Evolutionary conservation across 2,888 invertebrate genomes (phyloP), one percentile per base, ranked within the genome.

Genomic region (Synergus gifuensis): DNA sequence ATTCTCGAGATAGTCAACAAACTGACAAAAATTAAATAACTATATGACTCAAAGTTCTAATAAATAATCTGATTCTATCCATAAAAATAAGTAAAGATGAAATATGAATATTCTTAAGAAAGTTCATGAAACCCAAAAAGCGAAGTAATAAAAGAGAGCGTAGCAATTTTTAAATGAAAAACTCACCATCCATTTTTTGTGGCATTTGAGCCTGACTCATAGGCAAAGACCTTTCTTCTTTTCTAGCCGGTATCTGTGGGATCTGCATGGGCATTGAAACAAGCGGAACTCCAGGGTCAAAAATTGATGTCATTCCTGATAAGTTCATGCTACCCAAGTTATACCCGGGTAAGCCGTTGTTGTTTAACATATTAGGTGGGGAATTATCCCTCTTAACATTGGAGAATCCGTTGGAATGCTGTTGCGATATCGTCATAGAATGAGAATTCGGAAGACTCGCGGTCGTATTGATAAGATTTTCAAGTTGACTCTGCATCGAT

Each of bases 281-380:
- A 44, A 89, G 87, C 54, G 95, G 94, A 63, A 94, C 87, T 22
- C 22, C 49, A 0, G 95, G 94, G 87, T 95, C 95, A 87, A 95
- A 95, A 86, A 96, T 95, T 22, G 95, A 95, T 0, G 94, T 92
- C 80, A 95, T 94, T n/a, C 88, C 87, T 0, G 94, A 93, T 88
- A 93, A 92, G 82, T 93, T 93, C 80, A 93, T 90, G 22, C 92
- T 91, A 16, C 88, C 87, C 83, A 94, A 92, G 18, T 93, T 93
- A 9, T 89, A 83, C 44, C 89, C 89, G 11, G 94, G 92, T 60
- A 93, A 90, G 5, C 93, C 93, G 83, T 94, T 94, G 83, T 93
- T 93, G 81, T 93, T 93, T 77, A 92, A 87, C 85, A 92, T 90
- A 78, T 84, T 90, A 44, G 92, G 90, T 80, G 89, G 93, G 87